A percentile compares a stretch with the other conserved stretches of the same genome.
Evolutionary conservation across 2,888 invertebrate species (phyloP).

Genomic region (Blastobasis lacticolella): DNA sequence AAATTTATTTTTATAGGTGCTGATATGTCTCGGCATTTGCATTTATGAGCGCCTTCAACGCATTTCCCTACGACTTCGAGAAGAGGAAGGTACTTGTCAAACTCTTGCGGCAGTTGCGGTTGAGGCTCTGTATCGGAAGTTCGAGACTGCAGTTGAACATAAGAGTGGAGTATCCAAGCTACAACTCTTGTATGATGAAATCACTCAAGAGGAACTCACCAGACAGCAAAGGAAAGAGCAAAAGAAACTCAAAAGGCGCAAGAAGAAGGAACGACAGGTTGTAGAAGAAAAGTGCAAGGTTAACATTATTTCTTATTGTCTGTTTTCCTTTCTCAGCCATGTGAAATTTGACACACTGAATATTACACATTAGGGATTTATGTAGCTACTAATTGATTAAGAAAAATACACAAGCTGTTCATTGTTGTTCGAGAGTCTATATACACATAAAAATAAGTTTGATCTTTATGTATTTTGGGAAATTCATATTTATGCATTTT

Average conservation of each 20-base stretch:
- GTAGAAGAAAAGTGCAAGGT: slow-evolving; percentile 63
- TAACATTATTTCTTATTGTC: background rate
- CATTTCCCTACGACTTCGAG: slow-evolving; percentile 88
- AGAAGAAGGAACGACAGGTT: slow-evolving; percentile 78
- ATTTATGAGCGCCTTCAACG: slow-evolving; percentile 92
- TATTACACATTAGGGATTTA: no score
- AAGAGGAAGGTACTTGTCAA: slow-evolving; percentile 96
- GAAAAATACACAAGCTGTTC: no score
- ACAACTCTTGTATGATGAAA: slow-evolving; percentile 90
- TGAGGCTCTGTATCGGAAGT: slow-evolving; percentile 90
- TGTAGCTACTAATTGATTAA: no score
- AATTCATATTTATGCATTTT: background rate
- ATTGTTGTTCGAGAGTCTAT: no score
- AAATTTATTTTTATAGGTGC: slow-evolving; percentile 64
- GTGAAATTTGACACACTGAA: no score
- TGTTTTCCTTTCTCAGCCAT: no score
- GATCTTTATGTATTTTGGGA: no score
- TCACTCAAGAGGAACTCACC: slow-evolving; percentile 88
- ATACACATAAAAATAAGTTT: no score
- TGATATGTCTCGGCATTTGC: slow-evolving; percentile 95
- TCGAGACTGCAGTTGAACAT: slow-evolving; percentile 91
- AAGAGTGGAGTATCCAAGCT: slow-evolving; percentile 92
- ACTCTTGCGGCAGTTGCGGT: slow-evolving; percentile 91
- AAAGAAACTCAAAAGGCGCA: slow-evolving; percentile 84
- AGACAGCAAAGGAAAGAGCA: slow-evolving; percentile 90